Evolutionary conservation across 1,140 invertebrate genomes (phyloP).

Genomic region (Heliconius hewitsoni): DNA sequence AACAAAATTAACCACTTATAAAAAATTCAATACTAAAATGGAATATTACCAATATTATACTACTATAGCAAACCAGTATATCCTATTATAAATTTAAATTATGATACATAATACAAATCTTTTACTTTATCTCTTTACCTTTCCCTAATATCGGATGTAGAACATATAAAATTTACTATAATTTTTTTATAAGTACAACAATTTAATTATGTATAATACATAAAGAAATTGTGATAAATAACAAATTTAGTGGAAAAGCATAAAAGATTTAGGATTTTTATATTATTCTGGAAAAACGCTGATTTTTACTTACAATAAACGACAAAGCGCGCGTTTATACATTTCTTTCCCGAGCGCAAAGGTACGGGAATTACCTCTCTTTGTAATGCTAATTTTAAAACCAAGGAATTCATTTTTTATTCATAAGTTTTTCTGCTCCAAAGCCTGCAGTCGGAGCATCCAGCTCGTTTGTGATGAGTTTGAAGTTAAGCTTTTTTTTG

Average conservation of each 20-base stretch:
- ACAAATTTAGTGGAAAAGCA: constrained; percentile 24
- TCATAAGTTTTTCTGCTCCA: constrained; percentile 79
- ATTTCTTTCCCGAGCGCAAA: constrained; percentile 72
- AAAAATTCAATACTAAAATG: too few species aligned
- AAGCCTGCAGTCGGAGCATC: constrained; percentile 73
- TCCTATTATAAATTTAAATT: too few species aligned
- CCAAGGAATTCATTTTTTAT: constrained; percentile 81
- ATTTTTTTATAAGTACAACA: not conserved
- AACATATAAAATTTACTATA: not conserved
- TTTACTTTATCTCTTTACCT: too few species aligned
- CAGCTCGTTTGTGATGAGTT: constrained; percentile 72
- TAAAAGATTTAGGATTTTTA: constrained; percentile 19
- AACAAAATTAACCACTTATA: too few species aligned
- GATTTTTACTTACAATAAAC: constrained; percentile 74
- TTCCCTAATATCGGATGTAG: too few species aligned
- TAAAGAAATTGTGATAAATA: not conserved
- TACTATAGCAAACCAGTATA: too few species aligned
- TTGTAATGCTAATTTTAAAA: constrained; percentile 81
- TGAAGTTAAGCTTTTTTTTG: constrained; percentile 58
- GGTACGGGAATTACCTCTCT: constrained; percentile 78
- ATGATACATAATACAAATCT: too few species aligned
- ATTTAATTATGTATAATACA: not conserved
- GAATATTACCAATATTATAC: too few species aligned
- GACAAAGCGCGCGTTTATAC: constrained; percentile 69
- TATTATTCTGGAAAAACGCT: constrained; percentile 49